These are phyloP conservation scores for Lathamus discolor DNA, from an alignment of 2,113 vertebrate species.

Conservation along the genomic window DNA sequence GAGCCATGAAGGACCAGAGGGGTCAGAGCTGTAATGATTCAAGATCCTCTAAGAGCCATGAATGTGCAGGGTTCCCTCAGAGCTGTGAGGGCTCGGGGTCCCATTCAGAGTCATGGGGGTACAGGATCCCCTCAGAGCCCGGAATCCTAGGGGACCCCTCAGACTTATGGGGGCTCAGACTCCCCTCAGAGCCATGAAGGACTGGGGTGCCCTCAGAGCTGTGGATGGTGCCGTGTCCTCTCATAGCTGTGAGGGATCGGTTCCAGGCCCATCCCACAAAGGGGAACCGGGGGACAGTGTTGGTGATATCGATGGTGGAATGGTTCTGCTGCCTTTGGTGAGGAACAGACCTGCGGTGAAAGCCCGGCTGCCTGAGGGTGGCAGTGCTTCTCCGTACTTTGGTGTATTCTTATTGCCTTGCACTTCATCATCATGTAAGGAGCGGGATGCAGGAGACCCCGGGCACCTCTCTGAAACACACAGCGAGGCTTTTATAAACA, in stretches of 20 bases:
- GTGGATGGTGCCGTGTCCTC: not conserved
- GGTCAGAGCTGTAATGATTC: too few relatives aligned
- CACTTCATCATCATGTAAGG: rapidly evolving
- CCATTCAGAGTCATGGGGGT: not conserved
- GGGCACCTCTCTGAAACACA: rapidly evolving
- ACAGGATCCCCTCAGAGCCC: not conserved
- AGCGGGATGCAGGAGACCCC: not conserved
- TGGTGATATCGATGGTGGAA: not conserved
- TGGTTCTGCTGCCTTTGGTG: not conserved
- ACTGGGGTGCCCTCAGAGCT: not conserved
- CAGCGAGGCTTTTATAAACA: not conserved
- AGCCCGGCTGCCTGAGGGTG: not conserved
- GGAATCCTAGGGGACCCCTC: not conserved
- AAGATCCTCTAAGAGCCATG: not conserved
- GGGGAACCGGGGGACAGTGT: not conserved
- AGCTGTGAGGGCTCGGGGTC: rapidly evolving
- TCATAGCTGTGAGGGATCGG: not conserved
- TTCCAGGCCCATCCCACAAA: not conserved
- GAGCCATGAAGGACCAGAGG: not conserved
- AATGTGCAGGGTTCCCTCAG: too few relatives aligned
- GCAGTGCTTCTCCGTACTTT: not conserved
- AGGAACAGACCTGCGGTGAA: not conserved
- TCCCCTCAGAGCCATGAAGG: not conserved
- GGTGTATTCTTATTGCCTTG: not conserved
- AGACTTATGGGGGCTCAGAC: not conserved